phyloP scores from a whole-genome alignment of 2,888 invertebrate genomes.

The Dastarcus helophoroides region DNA sequence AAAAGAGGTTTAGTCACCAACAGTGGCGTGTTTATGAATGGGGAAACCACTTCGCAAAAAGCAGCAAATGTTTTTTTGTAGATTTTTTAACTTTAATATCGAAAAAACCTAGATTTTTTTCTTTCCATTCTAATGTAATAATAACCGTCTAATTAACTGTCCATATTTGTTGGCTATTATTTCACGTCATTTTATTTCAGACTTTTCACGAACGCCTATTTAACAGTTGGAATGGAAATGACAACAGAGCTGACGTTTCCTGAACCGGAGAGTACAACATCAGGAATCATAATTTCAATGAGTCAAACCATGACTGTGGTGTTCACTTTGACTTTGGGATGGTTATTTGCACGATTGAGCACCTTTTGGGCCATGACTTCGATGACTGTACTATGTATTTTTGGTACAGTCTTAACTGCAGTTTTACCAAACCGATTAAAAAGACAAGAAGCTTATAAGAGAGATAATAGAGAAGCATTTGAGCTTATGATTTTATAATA shows the following conservation, averaged over 20 bases:
- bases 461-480: not conserved
- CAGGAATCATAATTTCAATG: slow-evolving; percentile 5
- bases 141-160: too few species aligned
- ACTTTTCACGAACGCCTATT: slow-evolving; percentile 8
- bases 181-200: slow-evolving; percentile 1
- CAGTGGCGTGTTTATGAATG: too few species aligned
- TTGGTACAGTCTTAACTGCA: not conserved
- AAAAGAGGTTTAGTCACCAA: too few species aligned
- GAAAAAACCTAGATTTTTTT: too few species aligned
- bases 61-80: too few species aligned
- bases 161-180: too few species aligned
- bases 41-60: too few species aligned
- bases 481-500: too few species aligned
- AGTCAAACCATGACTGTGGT: slow-evolving; percentile 2
- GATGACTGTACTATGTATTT: not conserved
- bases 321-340: slow-evolving; percentile 7
- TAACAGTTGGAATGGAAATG: slow-evolving; percentile 7
- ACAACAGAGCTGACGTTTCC: slow-evolving; percentile 9
- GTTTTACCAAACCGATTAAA: not conserved
- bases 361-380: not conserved
- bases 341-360: not conserved
- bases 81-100: too few species aligned
- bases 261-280: slow-evolving; percentile 5
- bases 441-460: slow-evolving; percentile 1
- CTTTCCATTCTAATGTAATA: too few species aligned